Base-by-base conservation (phyloP, 2,113 vertebrate genomes). In the Notarius lentiginosus region DNA sequence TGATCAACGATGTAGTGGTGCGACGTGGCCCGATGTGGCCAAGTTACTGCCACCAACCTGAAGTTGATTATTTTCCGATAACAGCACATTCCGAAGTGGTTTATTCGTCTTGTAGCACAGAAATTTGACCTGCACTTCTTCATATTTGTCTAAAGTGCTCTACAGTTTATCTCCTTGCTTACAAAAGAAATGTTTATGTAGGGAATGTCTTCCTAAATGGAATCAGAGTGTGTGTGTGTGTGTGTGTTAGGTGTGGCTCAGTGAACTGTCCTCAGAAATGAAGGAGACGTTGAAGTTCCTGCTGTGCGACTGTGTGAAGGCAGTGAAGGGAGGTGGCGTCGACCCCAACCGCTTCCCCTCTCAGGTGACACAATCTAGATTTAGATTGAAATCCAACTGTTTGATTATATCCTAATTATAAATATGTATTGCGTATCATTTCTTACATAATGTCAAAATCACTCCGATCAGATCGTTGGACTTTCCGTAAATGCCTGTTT, bases 341-440 rank as follows among this genome's bases (percentile, higher is more conserved):
- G 97, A 99, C 91, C 98, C 98, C 5, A 96, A 95, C 0, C 93
- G 93, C 4, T 99, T 96, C 88, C 98, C 98, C 85, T 98, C 97
- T 30, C 98, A 99, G 96, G 98, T 99, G 94, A 82, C 12, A 55
- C 76, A 4, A 5, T 12, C 12, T 41, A 72, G 15, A 72, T 66
- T 8, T 65, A 11, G 2, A 65, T 2, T 65, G 24, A 65, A 65
- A 65, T n/a, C n/a, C 24, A n/a, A 70, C 30, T 17, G 10, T 34
- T 34, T 30, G 18, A 3, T 72, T 41, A 72, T 41, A 41, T 68
- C 5, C 17, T 34, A 34, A 34, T 17, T 30, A 34, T 70, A n/a
- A 65, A 65, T n/a, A n/a, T 34, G 7, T 2, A 68, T 30, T 17
- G 8, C 7, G 14, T 41, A 70, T 34, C 14, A 34, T 30, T 66